A percentile compares a stretch with the other conserved stretches of the same genome.
These are phyloP conservation scores for Cygnus buccinator DNA, from an alignment of 2,113 vertebrate genomes.

Conservation along the genomic window DNA sequence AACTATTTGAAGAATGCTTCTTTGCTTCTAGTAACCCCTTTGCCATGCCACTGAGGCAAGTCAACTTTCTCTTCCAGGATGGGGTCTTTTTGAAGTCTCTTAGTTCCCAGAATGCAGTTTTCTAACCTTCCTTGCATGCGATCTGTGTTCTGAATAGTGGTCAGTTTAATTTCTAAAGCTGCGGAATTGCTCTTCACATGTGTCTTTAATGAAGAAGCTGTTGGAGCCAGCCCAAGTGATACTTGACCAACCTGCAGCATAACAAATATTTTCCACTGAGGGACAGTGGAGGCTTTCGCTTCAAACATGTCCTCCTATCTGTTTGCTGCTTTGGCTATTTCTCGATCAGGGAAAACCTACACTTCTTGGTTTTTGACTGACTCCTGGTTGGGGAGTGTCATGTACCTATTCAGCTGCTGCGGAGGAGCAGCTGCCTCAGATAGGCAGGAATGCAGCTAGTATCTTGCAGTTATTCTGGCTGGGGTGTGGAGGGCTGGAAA, in stretches of 20 bases:
- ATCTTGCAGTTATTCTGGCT: not conserved
- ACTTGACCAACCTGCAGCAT: not conserved
- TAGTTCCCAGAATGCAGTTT: not conserved
- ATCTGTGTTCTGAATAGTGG: not conserved
- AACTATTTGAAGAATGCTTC: not conserved
- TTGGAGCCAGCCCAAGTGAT: not conserved
- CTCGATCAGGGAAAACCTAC: not conserved
- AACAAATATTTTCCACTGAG: not conserved
- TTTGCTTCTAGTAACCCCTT: not conserved
- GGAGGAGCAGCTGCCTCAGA: not conserved
- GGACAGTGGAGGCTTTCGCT: not conserved
- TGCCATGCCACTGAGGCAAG: not conserved
- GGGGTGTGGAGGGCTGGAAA: not conserved
- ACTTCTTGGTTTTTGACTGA: not conserved
- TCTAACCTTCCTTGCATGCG: not conserved
- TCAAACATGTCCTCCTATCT: not conserved
- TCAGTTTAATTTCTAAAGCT: not conserved
- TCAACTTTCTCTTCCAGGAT: not conserved
- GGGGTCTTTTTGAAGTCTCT: not conserved
- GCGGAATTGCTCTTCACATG: not conserved
- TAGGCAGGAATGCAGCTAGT: not conserved
- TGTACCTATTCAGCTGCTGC: not conserved
- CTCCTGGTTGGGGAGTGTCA: not conserved
- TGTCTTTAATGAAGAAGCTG: not conserved
- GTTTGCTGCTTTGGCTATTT: not conserved